These are phyloP conservation scores for Psammodynastes pulverulentus DNA, from an alignment of 2,113 vertebrate genomes.

Conservation along the genomic window DNA sequence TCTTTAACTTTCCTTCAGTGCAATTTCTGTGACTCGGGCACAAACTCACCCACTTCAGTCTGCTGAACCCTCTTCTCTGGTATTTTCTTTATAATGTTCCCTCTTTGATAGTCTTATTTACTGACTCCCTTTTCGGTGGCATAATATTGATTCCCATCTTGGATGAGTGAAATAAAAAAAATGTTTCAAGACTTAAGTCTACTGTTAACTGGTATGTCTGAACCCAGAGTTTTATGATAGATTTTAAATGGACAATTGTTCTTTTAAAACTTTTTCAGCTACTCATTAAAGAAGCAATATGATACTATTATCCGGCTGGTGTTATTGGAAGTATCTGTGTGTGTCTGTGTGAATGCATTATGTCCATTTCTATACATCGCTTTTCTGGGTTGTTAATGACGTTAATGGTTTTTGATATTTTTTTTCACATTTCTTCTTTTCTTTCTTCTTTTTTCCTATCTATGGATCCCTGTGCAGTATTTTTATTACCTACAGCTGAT, in stretches of 20 bases:
- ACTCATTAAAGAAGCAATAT: slow-evolving; percentile 1
- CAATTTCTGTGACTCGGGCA: slow-evolving; percentile 11
- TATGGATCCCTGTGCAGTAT: slow-evolving; percentile 9
- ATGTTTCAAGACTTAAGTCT: slow-evolving; percentile 6
- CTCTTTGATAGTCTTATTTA: slow-evolving; percentile 41
- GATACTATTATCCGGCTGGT: slow-evolving; percentile 10
- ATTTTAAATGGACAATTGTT: background rate
- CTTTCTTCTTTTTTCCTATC: background rate
- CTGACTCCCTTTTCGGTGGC: slow-evolving; percentile 15
- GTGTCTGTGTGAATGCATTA: background rate
- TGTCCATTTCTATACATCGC: slow-evolving; percentile 27
- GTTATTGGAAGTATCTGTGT: background rate
- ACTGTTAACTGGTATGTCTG: background rate
- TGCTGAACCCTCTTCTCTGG: background rate
- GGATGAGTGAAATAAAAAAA: slow-evolving; percentile 20
- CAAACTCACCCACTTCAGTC: slow-evolving; percentile 5
- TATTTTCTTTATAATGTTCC: slow-evolving; percentile 13
- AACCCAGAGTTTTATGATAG: slow-evolving; percentile 29
- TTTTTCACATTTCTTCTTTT: background rate
- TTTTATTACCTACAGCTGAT: slow-evolving; percentile 7
- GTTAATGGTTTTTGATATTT: slow-evolving; percentile 13
- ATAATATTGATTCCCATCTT: slow-evolving; percentile 20
- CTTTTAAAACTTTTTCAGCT: slow-evolving; percentile 3
- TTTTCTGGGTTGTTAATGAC: slow-evolving; percentile 26
- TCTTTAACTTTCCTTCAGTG: slow-evolving; percentile 35